Evolutionary conservation across 2,888 invertebrate genomes (phyloP).

Genomic region (Deilephila elpenor): DNA sequence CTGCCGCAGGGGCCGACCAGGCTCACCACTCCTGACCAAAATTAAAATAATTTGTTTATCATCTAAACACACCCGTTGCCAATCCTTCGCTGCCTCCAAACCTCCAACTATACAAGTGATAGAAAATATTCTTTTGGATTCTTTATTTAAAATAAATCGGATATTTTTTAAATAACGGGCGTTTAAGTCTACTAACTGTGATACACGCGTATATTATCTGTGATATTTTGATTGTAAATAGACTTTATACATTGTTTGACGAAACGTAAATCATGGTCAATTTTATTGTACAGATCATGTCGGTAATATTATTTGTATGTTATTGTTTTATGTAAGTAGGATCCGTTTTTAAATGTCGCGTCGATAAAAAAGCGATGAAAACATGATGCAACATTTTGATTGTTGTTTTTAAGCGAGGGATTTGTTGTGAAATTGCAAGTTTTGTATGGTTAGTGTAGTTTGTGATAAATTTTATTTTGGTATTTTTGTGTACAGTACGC

Average conservation of each 20-base stretch:
- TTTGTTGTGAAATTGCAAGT: conserved; percentile 73
- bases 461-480: conserved; percentile 75
- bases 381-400: conserved; percentile 51
- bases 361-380: conserved; percentile 12
- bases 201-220: conserved; percentile 54
- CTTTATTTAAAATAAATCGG: conserved; percentile 39
- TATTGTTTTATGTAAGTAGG: conserved; percentile 56
- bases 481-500: conserved; percentile 75
- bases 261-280: conserved; percentile 69
- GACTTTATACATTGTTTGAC: conserved; percentile 67
- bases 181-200: conserved; percentile 38
- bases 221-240: conserved; percentile 77
- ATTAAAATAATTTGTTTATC: conserved; percentile 6
- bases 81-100: conserved; percentile 46
- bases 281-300: conserved; percentile 69
- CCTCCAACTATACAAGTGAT: conserved; percentile 32
- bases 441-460: conserved; percentile 64
- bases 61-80: conserved; percentile 12
- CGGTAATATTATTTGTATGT: conserved; percentile 58
- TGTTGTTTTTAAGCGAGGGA: conserved; percentile 61
- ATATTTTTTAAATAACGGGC: conserved; percentile 39
- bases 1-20: conserved; percentile 79
- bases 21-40: conserved; percentile 62
- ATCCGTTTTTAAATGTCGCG: conserved; percentile 12
- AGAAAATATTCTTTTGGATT: conserved; percentile 41